phyloP scores from a whole-genome alignment of 2,113 vertebrate species.

The western clawed frog (Xenopus tropicalis) region DNA sequence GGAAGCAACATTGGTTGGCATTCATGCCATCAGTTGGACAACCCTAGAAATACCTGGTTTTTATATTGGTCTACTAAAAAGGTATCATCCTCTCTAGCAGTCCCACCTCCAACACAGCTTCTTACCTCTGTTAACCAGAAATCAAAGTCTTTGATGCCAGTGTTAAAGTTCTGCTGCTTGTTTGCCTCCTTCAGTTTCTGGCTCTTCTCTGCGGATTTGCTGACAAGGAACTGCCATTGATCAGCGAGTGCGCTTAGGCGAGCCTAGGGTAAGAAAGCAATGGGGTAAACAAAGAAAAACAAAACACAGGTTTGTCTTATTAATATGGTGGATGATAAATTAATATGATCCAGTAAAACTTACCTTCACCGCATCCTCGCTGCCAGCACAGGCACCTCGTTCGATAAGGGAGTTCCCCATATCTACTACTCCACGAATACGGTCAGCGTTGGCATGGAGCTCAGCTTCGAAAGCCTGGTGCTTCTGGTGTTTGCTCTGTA shows the following conservation, averaged over 20 bases:
- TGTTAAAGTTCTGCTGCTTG: constrained; percentile 98
- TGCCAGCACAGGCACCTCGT: constrained; percentile 90
- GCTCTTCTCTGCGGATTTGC: constrained; percentile 97
- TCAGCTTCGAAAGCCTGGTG: constrained; percentile 97
- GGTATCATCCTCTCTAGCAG: too few relatives aligned
- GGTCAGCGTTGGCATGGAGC: constrained; percentile 92
- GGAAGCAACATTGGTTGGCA: neutral
- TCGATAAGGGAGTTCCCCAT: constrained; percentile 93
- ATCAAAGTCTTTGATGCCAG: constrained; percentile 98
- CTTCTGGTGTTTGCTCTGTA: constrained; percentile 97
- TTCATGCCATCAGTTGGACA: neutral
- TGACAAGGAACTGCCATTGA: constrained; percentile 96
- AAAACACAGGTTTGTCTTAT: too few relatives aligned
- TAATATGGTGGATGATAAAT: too few relatives aligned
- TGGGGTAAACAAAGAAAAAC: neutral
- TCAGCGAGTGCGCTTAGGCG: constrained; percentile 88
- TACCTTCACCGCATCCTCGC: constrained; percentile 96
- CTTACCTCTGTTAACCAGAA: constrained; percentile 97
- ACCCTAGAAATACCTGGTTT: too few relatives aligned
- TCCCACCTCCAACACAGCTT: too few relatives aligned
- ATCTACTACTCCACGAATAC: constrained; percentile 92
- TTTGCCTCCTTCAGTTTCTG: constrained; percentile 98
- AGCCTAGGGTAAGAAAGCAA: constrained; percentile 57
- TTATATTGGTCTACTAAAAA: too few relatives aligned
- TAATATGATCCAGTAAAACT: too few relatives aligned